A percentile compares a stretch with the other conserved stretches of the same genome.
These are phyloP conservation scores for Umimayanthus kanabou DNA, from an alignment of 92 coral and sea anemone genomes.

Conservation along the genomic window DNA sequence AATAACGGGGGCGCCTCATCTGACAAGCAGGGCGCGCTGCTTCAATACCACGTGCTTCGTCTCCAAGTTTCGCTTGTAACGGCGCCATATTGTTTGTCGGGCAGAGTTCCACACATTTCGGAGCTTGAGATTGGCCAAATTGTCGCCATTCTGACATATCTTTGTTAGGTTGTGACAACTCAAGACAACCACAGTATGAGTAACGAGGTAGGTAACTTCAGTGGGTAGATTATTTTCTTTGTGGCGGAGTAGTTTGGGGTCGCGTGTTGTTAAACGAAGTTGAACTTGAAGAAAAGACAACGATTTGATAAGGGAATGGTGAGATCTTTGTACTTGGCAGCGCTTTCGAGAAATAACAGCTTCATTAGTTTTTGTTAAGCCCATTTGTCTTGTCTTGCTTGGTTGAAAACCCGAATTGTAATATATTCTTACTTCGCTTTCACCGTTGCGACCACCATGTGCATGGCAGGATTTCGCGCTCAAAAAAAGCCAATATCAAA, in stretches of 20 bases:
- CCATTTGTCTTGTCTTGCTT: background rate
- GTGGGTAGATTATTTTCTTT: background rate
- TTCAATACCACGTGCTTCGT: conserved; percentile 3
- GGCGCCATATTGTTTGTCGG: background rate
- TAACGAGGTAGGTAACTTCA: conserved; percentile 12
- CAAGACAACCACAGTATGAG: conserved; percentile 11
- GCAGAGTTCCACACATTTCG: conserved; percentile 8
- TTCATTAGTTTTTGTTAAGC: background rate
- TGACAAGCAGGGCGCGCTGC: conserved; percentile 17
- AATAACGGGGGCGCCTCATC: background rate
- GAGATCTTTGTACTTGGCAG: background rate
- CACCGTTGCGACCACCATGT: background rate
- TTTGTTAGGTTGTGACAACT: conserved; percentile 21
- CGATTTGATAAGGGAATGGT: background rate
- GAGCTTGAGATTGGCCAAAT: conserved; percentile 17
- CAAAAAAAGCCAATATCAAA: background rate
- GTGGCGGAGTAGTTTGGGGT: background rate
- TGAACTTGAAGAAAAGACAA: background rate
- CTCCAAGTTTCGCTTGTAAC: background rate
- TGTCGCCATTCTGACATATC: background rate
- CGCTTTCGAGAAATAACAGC: background rate
- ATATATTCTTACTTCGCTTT: background rate
- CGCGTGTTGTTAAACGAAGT: background rate
- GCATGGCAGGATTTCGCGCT: background rate
- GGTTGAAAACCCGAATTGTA: background rate